phyloP scores from a whole-genome alignment of 2,888 invertebrate species.

The Apamea epomidion region DNA sequence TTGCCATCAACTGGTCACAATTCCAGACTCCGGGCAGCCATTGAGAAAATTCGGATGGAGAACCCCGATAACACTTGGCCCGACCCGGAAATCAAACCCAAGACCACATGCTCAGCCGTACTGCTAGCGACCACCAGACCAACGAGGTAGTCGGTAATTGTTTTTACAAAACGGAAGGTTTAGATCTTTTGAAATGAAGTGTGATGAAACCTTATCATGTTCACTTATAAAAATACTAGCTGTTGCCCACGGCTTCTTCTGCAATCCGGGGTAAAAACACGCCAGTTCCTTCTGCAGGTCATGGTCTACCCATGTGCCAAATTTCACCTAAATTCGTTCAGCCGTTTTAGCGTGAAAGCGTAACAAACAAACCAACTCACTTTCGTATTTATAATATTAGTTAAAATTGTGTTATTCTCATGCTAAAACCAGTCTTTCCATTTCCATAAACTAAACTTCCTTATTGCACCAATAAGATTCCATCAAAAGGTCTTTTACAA shows the following conservation, averaged over 20 bases:
- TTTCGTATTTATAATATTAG: too few species aligned
- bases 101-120: background rate
- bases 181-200: background rate
- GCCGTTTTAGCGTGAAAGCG: too few species aligned
- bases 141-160: background rate
- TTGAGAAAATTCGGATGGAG: background rate
- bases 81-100: background rate
- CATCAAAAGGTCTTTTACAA: background rate
- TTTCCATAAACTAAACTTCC: background rate
- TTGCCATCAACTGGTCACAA: background rate
- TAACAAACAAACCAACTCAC: too few species aligned
- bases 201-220: background rate
- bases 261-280: background rate
- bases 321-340: too few species aligned
- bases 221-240: background rate
- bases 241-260: too few species aligned
- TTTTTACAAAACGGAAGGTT: background rate
- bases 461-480: slow-evolving; percentile 15
- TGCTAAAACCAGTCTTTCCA: background rate
- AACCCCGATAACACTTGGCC: background rate
- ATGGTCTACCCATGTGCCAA: too few species aligned
- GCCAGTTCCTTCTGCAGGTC: background rate
- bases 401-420: background rate
- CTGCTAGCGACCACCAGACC: background rate
- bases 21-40: too few species aligned